Base-by-base conservation (phyloP, 2,888 invertebrate species). In the Drosophila glabriapex region DNA sequence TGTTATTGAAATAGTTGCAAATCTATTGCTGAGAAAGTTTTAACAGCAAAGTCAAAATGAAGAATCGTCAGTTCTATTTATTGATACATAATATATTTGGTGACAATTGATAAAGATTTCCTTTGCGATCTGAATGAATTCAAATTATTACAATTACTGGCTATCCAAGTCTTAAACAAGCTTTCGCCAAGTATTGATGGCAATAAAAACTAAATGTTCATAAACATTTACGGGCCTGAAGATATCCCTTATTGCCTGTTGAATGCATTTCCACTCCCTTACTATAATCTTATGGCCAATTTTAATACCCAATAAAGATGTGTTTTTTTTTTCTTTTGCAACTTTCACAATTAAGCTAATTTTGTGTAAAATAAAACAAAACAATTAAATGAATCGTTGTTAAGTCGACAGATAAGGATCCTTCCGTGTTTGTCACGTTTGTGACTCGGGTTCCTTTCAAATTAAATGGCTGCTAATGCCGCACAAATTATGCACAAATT, bases 401-500 rank as follows among this genome's bases (percentile, higher is more conserved):
- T 59, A 46, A 46, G 10, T 12, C 25, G 31, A 33, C 4, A 4
- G 14, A 33, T 16, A n/a, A 16, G 35, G 28, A 50, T 35, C 28
- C 35, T 56, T 56, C 28, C 39, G 14, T 41, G 39, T 56, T 19
- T 67, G n/a, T n/a, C 22, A 6, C 22, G 43, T 19, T 22, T 35
- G 19, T 16, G 19, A 39, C 14, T 19, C 22, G 25, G 43, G 10
- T 53, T 33, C 14, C 41, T 41, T 39, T 46, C 25, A 33, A 39
- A n/a, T 5, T n/a, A 25, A 63, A 43, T 39, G 37, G 25, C 55
- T 55, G 55, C 39, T 39, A 55, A 55, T 67, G 53, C 33, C 16
- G 12, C 16, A n/a, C 33, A 41, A 61, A 52, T 66, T 60, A 52
- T 66, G 61, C 41, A 25, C 61, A 61, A 52, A 50, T 43, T 52